A percentile compares a stretch with the other conserved stretches of the same genome.
phyloP scores from a whole-genome alignment of 2,888 invertebrate genomes.

The Acleris cristana region DNA sequence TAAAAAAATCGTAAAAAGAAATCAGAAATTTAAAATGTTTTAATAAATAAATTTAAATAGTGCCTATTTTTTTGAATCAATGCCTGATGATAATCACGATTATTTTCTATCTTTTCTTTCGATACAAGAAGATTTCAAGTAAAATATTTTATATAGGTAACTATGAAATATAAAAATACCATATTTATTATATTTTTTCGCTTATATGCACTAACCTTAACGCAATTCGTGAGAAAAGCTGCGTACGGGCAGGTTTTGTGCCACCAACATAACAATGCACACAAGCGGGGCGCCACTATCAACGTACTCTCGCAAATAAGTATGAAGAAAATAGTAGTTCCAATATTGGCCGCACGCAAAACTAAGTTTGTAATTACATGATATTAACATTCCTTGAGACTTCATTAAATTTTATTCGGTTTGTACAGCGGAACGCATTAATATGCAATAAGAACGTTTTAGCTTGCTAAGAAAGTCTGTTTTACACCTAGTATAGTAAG shows the following conservation, averaged over 20 bases:
- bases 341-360: background rate
- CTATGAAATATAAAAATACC: no score
- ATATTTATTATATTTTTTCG: no score
- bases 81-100: no score
- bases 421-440: constrained; percentile 17
- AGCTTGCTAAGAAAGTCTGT: background rate
- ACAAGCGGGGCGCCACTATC: constrained; percentile 10
- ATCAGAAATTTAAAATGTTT: no score
- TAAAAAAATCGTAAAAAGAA: no score
- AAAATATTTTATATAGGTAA: no score
- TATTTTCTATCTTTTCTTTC: no score
- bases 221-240: constrained; percentile 22
- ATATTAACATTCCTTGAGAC: constrained; percentile 23
- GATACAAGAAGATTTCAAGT: no score
- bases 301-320: constrained; percentile 1
- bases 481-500: background rate
- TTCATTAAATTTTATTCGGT: constrained; percentile 21
- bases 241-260: constrained; percentile 10
- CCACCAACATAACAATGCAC: constrained; percentile 2
- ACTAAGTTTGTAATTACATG: constrained; percentile 1
- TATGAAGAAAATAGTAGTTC: background rate
- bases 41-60: no score
- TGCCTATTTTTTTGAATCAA: no score
- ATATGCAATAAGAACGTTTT: constrained; percentile 7
- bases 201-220: constrained; percentile 9